These are phyloP conservation scores for Lophotriccus pileatus DNA, from an alignment of 2,797 vertebrate genomes.

Conservation along the genomic window DNA sequence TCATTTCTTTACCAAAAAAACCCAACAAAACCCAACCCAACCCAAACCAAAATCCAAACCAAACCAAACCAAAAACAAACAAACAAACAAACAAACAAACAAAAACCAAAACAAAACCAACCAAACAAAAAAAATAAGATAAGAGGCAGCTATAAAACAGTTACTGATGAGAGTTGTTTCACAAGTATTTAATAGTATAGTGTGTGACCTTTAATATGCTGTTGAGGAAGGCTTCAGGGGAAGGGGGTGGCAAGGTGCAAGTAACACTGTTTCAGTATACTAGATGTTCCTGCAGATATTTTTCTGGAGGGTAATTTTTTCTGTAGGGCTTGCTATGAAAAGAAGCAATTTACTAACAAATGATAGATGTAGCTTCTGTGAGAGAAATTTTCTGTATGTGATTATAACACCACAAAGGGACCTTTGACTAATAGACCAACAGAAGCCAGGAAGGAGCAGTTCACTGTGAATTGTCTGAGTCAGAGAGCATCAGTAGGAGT, in stretches of 20 bases:
- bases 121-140: fast-evolving
- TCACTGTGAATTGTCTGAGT: neutral
- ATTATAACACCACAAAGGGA: neutral
- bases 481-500: neutral
- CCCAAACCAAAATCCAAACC: no score
- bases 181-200: neutral
- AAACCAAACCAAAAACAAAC: no score
- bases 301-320: neutral
- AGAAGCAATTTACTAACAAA: neutral
- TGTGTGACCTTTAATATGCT: neutral
- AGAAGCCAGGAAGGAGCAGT: neutral
- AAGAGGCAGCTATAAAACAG: neutral
- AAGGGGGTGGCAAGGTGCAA: neutral
- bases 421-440: neutral
- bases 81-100: no score
- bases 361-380: neutral
- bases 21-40: no score
- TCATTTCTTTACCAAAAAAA: fast-evolving
- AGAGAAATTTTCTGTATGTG: neutral
- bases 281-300: neutral
- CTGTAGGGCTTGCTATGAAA: neutral
- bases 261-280: neutral
- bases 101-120: no score
- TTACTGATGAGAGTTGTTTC: neutral
- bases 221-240: neutral